Conservation (phyloP, 1,140 invertebrate species). For the Coenobita brevimanus region DNA sequence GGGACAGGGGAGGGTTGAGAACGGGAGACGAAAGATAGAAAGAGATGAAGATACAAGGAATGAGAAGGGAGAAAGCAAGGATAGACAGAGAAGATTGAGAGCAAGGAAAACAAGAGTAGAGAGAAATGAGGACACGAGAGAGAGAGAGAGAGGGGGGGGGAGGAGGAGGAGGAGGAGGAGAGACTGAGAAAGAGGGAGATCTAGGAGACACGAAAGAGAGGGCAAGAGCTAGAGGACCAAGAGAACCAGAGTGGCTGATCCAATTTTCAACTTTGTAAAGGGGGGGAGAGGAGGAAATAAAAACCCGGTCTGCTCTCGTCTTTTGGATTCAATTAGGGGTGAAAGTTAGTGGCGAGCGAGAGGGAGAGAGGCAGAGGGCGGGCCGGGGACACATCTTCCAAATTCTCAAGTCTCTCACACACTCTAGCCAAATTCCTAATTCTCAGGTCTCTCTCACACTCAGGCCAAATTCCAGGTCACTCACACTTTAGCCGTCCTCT, state of each 20-base stretch:
- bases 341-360: not conserved
- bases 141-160: conserved; percentile 45
- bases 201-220: conserved; percentile 17
- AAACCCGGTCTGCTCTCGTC: not conserved
- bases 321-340: conserved; percentile 4
- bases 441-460: too few relatives aligned
- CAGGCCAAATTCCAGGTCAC: too few relatives aligned
- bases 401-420: too few relatives aligned
- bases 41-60: too few relatives aligned
- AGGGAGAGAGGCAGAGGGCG: not conserved
- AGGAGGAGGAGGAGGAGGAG: too few relatives aligned
- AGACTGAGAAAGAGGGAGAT: not conserved
- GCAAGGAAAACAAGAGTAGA: not conserved
- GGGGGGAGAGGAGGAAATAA: conserved; percentile 6
- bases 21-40: too few relatives aligned
- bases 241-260: not conserved
- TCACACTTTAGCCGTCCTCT: too few relatives aligned
- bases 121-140: not conserved
- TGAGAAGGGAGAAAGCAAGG: not conserved
- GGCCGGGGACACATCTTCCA: not conserved
- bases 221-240: not conserved
- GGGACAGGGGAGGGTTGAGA: too few relatives aligned
- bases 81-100: too few relatives aligned
- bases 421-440: too few relatives aligned
- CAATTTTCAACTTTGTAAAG: conserved; percentile 26